Evolutionary conservation across 2,113 vertebrate species (phyloP).

Genomic region (Oreochromis aureus): DNA sequence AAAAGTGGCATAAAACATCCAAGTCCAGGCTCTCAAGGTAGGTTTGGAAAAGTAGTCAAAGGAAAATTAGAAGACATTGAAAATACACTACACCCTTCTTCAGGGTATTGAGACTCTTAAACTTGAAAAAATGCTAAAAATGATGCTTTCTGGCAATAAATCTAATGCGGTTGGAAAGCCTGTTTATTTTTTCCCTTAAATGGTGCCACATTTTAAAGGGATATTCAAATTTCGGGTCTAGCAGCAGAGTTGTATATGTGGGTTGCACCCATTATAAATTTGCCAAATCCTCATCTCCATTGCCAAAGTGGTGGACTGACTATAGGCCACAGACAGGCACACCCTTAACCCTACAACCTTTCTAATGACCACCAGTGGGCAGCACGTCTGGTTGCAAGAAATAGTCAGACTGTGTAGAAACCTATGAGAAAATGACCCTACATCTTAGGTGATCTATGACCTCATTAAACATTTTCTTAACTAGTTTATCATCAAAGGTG

Average conservation of each 20-base stretch:
- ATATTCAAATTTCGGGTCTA: background rate
- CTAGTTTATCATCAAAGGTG: background rate
- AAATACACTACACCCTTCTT: background rate
- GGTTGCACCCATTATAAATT: background rate
- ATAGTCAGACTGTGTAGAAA: background rate
- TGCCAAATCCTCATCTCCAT: background rate
- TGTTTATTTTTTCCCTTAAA: background rate
- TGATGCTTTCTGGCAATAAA: background rate
- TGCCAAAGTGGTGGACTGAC: background rate
- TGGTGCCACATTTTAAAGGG: background rate
- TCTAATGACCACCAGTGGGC: background rate
- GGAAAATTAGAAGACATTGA: background rate
- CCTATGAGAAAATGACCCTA: background rate
- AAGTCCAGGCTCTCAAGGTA: background rate
- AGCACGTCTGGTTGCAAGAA: background rate
- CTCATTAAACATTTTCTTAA: background rate
- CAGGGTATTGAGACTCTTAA: background rate
- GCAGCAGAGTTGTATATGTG: background rate
- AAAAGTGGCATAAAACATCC: background rate
- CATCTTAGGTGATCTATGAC: background rate
- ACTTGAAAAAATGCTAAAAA: background rate
- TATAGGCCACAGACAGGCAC: background rate
- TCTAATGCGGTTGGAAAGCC: background rate
- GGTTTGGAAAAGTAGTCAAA: background rate
- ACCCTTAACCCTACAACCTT: background rate